Conservation (phyloP, 2,113 vertebrate genomes). For the Haplochromis burtoni region DNA sequence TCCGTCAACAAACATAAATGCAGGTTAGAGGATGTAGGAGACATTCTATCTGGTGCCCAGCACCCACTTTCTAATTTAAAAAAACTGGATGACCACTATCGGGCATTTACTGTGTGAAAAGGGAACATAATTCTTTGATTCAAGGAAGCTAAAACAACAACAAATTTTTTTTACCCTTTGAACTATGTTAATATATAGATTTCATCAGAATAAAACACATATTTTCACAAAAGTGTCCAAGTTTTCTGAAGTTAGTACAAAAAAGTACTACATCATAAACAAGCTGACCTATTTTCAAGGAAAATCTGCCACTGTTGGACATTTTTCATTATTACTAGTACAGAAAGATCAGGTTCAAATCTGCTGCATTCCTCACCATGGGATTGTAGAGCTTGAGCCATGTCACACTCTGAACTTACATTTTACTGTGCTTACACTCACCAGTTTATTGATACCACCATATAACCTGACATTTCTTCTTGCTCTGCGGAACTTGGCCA, state of each 20-base stretch:
- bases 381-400: no score
- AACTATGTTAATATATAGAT: neutral
- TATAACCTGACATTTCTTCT: slow-evolving; percentile 77
- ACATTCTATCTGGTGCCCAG: slow-evolving; percentile 59
- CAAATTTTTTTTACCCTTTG: neutral
- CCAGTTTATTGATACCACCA: slow-evolving; percentile 85
- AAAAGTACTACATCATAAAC: neutral
- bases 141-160: neutral
- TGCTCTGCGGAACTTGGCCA: slow-evolving; percentile 81
- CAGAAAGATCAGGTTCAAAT: neutral
- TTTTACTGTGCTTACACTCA: slow-evolving; percentile 22
- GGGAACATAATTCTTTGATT: neutral
- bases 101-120: neutral
- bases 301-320: neutral
- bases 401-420: neutral
- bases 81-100: neutral
- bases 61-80: slow-evolving; percentile 20
- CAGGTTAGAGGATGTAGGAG: slow-evolving; percentile 48
- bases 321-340: neutral
- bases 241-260: neutral
- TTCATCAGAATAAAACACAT: neutral
- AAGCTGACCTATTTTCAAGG: neutral
- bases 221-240: neutral
- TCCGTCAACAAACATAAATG: slow-evolving; percentile 72
- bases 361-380: neutral